Evolutionary conservation across 2,888 invertebrate genomes (phyloP).

Genomic region (Spialia ferax): DNA sequence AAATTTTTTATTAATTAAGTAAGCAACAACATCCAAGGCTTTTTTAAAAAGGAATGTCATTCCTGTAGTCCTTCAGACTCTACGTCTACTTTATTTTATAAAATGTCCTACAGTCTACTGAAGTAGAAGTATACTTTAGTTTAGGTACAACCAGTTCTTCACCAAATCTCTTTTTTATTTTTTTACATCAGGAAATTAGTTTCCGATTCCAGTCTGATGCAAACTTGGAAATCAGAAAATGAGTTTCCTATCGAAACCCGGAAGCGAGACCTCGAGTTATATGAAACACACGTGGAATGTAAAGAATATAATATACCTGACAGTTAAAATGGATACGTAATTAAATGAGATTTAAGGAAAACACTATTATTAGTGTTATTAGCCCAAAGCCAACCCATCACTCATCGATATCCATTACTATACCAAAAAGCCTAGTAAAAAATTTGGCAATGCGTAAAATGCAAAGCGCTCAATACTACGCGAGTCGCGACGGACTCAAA

Average conservation of each 20-base stretch:
- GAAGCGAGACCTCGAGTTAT: background rate
- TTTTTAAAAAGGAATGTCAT: too few species aligned
- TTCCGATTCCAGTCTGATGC: background rate
- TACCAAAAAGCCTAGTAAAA: background rate
- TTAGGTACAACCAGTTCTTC: background rate
- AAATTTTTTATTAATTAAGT: too few species aligned
- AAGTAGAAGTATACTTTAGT: too few species aligned
- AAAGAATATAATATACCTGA: too few species aligned
- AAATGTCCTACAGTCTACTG: too few species aligned
- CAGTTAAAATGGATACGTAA: too few species aligned
- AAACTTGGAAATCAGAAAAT: background rate
- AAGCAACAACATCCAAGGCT: too few species aligned
- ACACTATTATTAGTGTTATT: too few species aligned
- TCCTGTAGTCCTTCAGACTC: too few species aligned
- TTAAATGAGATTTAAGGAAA: too few species aligned
- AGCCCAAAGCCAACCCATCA: background rate
- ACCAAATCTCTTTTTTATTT: background rate
- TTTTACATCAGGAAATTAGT: background rate
- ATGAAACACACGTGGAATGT: background rate
- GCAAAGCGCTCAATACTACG: constrained; percentile 2
- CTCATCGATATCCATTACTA: too few species aligned
- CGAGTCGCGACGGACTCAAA: constrained; percentile 2
- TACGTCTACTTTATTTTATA: too few species aligned
- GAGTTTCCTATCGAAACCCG: background rate
- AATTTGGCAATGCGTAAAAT: constrained; percentile 22